Evolutionary conservation across 2,113 vertebrate genomes (phyloP), one percentile per base, ranked within the genome.

Genomic region (Gavia stellata): DNA sequence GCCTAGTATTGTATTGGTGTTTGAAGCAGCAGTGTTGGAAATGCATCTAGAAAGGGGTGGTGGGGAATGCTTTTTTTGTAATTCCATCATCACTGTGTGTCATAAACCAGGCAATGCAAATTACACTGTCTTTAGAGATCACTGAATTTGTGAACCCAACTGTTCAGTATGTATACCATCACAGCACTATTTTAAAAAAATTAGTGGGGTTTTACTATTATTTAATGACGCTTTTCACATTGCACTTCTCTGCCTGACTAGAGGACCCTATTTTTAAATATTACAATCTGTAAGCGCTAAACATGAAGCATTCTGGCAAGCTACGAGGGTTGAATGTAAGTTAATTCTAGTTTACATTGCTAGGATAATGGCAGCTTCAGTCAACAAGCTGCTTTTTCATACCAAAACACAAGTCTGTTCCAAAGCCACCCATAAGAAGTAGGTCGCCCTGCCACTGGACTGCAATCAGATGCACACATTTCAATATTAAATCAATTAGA

Each of bases 1-100:
- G 28, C 3, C 56, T 2, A 19, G 56, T 3, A 3, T 3, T 18
- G 19, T 5, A 6, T 7, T 23, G 18, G 25, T 7, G 42, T 36
- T 50, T 38, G 52, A 53, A 38, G 85, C 63, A 85, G 73, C 44
- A 17, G 55, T 8, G 12, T 12, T 49, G 52, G 45, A 72, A 89
- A 71, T 3, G 4, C 63, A 62, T 9, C 47, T 10, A 38, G 31
- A 59, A 55, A 34, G 18, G 9, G 45, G 13, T 13, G 14, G 31
- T 19, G 20, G 45, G 50, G 21, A 42, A 38, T 49, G 42, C 31
- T 36, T 53, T 38, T 31, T 33, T 9, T 59, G 20, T 19, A 24
- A 50, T 38, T 44, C 59, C 38, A 42, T 21, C 49, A 42, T 10
- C 36, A 1, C 55, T 10, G 42, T 20, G 33, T 25, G 15, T 40